Evolutionary conservation across 37 sponge, comb jelly and placozoan genomes (phyloP).

Genomic region (Diacarnus erythraeanus): DNA sequence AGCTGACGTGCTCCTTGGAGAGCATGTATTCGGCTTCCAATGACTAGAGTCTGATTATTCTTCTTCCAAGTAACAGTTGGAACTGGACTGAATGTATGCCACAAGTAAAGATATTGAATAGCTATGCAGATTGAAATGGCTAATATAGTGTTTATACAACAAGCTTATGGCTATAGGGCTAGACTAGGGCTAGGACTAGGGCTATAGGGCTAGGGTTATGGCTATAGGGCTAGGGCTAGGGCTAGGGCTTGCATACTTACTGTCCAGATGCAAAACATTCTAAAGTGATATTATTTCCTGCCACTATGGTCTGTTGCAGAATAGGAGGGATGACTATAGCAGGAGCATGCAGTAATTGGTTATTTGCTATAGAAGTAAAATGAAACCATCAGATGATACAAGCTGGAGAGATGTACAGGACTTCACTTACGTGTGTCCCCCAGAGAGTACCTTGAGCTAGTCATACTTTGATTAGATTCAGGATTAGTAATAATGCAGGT

Average conservation of each 20-base stretch:
- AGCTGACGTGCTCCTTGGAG: slow-evolving; percentile 20
- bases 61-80: slow-evolving; percentile 43
- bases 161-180: not conserved
- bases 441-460: not conserved
- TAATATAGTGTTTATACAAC: not conserved
- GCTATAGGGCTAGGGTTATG: too few species aligned
- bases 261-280: slow-evolving; percentile 61
- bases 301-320: slow-evolving; percentile 10
- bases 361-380: not conserved
- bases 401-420: not conserved
- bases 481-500: slow-evolving; percentile 29
- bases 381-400: not conserved
- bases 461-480: not conserved
- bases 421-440: not conserved
- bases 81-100: slow-evolving; percentile 40
- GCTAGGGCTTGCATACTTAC: slow-evolving; percentile 42
- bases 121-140: not conserved
- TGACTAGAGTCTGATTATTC: slow-evolving; percentile 7
- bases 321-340: not conserved
- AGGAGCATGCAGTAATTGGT: not conserved
- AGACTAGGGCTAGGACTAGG: too few species aligned
- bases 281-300: slow-evolving; percentile 35
- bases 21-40: not conserved
- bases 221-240: too few species aligned
- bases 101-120: not conserved